Percentiles rank a stretch among this genome's conserved stretches.
Conservation (phyloP, 2,113 vertebrate genomes). For the Procapra przewalskii region DNA sequence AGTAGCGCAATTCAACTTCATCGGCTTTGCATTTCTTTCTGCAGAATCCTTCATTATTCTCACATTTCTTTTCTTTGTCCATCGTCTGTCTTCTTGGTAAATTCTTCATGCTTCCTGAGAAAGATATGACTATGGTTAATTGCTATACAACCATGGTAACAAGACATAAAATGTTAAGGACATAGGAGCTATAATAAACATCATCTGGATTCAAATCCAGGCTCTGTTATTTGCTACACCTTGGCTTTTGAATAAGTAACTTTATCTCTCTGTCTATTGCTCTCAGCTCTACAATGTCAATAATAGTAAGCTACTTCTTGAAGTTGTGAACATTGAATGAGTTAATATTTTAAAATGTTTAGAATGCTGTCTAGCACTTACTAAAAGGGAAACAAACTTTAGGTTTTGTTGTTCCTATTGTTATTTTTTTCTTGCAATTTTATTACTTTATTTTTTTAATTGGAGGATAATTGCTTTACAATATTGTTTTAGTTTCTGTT, state of each 20-base stretch:
- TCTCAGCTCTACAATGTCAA: not conserved
- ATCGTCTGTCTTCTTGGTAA: not conserved
- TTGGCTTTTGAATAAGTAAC: not conserved
- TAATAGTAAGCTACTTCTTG: not conserved
- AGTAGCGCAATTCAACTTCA: not conserved
- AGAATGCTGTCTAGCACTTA: not conserved
- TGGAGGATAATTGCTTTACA: not conserved
- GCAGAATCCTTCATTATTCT: not conserved
- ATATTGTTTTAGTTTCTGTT: not conserved
- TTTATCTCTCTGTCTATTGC: not conserved
- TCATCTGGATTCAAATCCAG: not conserved
- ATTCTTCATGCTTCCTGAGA: slow-evolving; percentile 24
- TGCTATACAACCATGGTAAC: not conserved
- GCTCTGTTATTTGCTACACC: not conserved
- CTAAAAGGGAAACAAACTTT: not conserved
- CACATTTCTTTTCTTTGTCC: not conserved
- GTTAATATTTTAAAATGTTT: not conserved
- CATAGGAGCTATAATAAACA: not conserved
- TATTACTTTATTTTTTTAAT: not conserved
- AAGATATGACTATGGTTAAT: slow-evolving; percentile 8
- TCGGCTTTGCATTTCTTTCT: not conserved
- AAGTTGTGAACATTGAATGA: not conserved
- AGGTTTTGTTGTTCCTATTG: not conserved
- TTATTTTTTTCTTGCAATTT: not conserved
- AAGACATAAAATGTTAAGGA: not conserved